Evolutionary conservation across 1,140 invertebrate genomes (phyloP), one percentile per base, ranked within the genome.

Genomic region (Coptotermes formosanus): DNA sequence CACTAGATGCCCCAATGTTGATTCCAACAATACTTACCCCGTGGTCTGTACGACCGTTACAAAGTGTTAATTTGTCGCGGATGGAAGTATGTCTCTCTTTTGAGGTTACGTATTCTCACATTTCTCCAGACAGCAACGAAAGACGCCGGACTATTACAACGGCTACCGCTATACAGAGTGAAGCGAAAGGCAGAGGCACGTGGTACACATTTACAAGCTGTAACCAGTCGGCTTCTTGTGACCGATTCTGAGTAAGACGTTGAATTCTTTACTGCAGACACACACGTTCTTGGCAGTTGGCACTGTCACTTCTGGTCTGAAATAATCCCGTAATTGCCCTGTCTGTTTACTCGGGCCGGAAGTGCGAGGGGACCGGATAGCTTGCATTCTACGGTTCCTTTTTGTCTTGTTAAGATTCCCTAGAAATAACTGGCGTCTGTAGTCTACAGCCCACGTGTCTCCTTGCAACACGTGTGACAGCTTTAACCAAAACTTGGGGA

Each of bases 371-470:
- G 64, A 30, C 64, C 64, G 64, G 30, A 75, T 75, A 30, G 25
- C 64, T 75, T n/a, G n/a, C 64, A 75, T 75, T 75, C 64, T 75
- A 25, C 64, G 4, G 64, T 11, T 30, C 1, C 30, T 75, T 75
- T 75, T 75, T 75, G n/a, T n/a, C n/a, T n/a, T n/a, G n/a, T 25
- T 30, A 3, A 75, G 25, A 75, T 75, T 75, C 64, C 64, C 64
- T 75, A 75, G 64, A 75, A 75, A 75, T 75, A 75, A 25, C 64
- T 75, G 64, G 64, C 64, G 64, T 30, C 64, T 75, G 64, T n/a
- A 30, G 64, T 75, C 64, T 75, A 25, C 25, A 30, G 25, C 64
- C 64, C 64, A 75, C 64, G 64, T 75, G 64, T 30, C 64, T 64
- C 59, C 38, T 38, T 2, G 59, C 21, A 30, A 75, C 64, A 75